Evolutionary conservation across 2,888 invertebrate species (phyloP), one percentile per base, ranked within the genome.

Genomic region (Nomada flava): DNA sequence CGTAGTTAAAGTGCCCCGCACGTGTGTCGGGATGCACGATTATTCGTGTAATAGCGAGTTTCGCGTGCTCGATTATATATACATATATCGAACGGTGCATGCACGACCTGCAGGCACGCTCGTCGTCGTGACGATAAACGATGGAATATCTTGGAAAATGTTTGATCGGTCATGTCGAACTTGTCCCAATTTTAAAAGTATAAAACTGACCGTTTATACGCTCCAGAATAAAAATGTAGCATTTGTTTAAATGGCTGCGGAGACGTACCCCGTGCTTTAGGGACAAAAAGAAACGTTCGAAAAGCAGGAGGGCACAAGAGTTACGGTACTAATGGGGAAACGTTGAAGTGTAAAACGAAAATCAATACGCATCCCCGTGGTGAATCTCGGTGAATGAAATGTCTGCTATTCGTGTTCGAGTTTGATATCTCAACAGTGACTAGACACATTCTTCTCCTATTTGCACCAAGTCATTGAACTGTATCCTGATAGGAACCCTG

Each of bases 381-480:
- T 64, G 52, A 59, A 77, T 59, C 18, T 52, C 9, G 63, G 44
- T 23, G 68, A 76, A 53, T 74, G 75, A 59, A 20, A 73, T 50
- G 73, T 36, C 50, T 71, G 62, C 36, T 55, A 71, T 63, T 76
- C 50, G 36, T 11, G 82, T 69, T 72, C 84, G 77, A 82, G 80
- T 86, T 85, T 87, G 81, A 87, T 89, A 85, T 79, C 81, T 73
- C 70, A 75, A 79, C 82, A 75, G 79, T 88, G 86, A 87, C 86
- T 82, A 69, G 70, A 86, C 86, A 75, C 81, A 77, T 89, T 89
- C 84, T 84, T 85, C 71, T 64, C 82, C 77, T 73, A 60, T 26
- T 79, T 69, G 36, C 53, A 44, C 64, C 42, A 44, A 88, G 80
- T 89, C 84, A 86, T 84, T 77, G 84, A 84, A 83, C 77, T 73